Evolutionary conservation across 1,140 invertebrate genomes (phyloP).

Genomic region (Zeugodacus cucurbitae): DNA sequence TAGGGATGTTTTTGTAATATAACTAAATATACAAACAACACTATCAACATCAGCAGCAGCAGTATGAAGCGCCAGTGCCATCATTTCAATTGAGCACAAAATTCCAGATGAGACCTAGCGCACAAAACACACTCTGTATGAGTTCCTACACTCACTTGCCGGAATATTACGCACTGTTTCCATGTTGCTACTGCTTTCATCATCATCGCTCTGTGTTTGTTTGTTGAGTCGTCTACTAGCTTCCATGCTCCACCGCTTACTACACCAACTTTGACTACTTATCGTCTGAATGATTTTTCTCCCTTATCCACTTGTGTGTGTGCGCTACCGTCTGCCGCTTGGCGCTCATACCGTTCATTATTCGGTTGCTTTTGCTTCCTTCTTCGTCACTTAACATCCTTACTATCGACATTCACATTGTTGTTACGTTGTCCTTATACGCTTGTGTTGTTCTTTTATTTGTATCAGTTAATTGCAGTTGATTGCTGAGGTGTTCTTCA

Average conservation of each 20-base stretch:
- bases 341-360: neutral
- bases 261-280: neutral
- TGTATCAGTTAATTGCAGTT: conserved; percentile 15
- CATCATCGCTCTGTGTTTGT: neutral
- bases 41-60: neutral
- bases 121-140: neutral
- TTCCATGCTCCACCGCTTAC: neutral
- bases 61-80: neutral
- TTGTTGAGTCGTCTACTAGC: neutral
- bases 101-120: neutral
- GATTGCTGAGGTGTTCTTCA: neutral
- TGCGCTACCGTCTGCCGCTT: neutral
- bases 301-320: neutral
- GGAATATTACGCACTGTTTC: neutral
- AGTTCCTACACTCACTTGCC: neutral
- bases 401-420: neutral
- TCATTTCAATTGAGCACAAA: neutral
- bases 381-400: neutral
- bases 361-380: neutral
- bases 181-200: neutral
- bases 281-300: neutral
- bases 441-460: neutral
- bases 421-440: neutral
- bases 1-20: neutral
- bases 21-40: neutral